Evolutionary conservation across 2,888 invertebrate species (phyloP).

Genomic region (Tethea ocularis): DNA sequence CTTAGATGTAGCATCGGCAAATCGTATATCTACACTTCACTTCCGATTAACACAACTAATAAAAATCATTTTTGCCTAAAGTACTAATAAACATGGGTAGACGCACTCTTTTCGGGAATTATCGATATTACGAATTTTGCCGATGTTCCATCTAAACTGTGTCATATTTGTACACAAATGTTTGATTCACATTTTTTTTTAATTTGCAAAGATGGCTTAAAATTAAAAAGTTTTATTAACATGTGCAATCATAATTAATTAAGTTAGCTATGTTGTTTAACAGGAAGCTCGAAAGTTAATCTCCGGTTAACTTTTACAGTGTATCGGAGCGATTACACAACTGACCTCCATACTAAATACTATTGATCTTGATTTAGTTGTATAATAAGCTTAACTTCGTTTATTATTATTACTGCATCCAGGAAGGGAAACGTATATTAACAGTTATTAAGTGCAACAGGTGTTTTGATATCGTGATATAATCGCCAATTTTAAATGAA

Average conservation of each 20-base stretch:
- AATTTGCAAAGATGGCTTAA: too few species aligned
- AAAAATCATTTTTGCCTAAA: too few species aligned
- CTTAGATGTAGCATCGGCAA: too few species aligned
- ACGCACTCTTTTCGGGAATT: too few species aligned
- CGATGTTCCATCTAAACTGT: too few species aligned
- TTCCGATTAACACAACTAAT: too few species aligned
- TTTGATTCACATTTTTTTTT: too few species aligned
- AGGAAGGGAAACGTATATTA: neutral
- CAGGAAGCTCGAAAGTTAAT: neutral
- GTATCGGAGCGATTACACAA: neutral
- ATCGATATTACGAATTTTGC: too few species aligned
- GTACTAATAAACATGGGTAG: too few species aligned
- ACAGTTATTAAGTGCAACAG: neutral
- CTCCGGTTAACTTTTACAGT: constrained; percentile 1
- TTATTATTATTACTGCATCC: neutral
- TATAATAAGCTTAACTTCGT: neutral
- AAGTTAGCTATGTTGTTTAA: neutral
- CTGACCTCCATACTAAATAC: neutral
- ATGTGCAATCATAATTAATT: neutral
- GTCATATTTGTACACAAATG: too few species aligned
- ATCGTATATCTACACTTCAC: too few species aligned
- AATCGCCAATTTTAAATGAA: neutral
- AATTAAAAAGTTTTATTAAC: neutral
- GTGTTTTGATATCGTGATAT: neutral
- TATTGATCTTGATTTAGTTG: constrained; percentile 1